Conservation (phyloP, 2,888 invertebrate species). For the Eilema depressum region DNA sequence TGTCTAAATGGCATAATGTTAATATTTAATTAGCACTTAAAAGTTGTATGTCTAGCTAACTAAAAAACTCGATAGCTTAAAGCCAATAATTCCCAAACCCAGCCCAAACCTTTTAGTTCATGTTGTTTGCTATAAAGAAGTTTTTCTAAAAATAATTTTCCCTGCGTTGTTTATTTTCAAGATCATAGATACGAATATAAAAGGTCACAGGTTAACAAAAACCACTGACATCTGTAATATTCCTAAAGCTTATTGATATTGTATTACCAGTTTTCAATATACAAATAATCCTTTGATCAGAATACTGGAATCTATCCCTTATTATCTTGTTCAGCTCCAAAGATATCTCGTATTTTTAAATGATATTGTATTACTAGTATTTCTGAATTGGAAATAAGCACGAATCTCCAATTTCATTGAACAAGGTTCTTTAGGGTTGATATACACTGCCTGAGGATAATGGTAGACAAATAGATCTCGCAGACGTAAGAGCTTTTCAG, state of each 20-base stretch:
- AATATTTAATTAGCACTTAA: too few species aligned
- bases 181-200: background rate
- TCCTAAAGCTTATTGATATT: slow-evolving; percentile 17
- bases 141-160: background rate
- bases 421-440: background rate
- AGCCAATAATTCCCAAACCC: background rate
- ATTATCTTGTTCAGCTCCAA: slow-evolving; percentile 19
- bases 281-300: slow-evolving; percentile 51
- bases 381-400: slow-evolving; percentile 1
- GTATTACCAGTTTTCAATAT: slow-evolving; percentile 49
- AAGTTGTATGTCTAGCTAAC: background rate
- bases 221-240: background rate
- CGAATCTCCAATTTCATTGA: slow-evolving; percentile 5
- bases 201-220: background rate
- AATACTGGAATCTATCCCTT: slow-evolving; percentile 43
- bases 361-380: slow-evolving; percentile 2
- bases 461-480: background rate
- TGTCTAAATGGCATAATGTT: too few species aligned
- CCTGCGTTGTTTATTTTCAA: background rate
- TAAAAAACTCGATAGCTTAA: background rate
- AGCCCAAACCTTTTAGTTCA: background rate
- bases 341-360: background rate
- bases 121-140: background rate
- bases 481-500: background rate
- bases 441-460: background rate